Conservation (phyloP, 2,113 vertebrate species). For the Castor canadensis region DNA sequence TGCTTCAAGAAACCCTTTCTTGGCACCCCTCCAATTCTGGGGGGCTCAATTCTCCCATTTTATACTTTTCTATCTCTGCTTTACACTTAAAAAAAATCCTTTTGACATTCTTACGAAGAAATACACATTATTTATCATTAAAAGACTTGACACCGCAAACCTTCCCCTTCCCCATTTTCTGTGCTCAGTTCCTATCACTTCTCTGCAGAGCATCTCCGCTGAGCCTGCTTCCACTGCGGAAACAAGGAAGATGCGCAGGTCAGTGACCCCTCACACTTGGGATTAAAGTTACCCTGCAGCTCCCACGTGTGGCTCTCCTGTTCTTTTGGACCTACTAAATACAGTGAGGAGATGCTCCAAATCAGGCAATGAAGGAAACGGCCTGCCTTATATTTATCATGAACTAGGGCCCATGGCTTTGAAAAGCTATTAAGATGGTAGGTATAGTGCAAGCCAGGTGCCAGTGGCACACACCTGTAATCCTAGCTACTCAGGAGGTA, state of each 20-base stretch:
- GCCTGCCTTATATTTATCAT: neutral
- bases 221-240: neutral
- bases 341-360: neutral
- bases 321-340: neutral
- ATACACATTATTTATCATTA: conserved; percentile 7
- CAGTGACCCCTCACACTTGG: neutral
- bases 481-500: no score
- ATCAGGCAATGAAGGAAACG: neutral
- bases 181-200: neutral
- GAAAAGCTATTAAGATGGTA: neutral
- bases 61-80: no score
- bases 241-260: neutral
- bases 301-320: neutral
- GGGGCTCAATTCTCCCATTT: no score
- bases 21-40: no score
- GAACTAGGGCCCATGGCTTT: neutral
- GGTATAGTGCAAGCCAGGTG: no score
- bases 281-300: neutral
- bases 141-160: neutral
- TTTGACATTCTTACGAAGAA: neutral
- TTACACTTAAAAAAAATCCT: neutral
- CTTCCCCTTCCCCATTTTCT: neutral
- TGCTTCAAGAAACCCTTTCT: neutral
- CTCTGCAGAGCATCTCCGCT: neutral
- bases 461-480: no score